Percentiles rank a stretch among this genome's conserved stretches.
phyloP scores from a whole-genome alignment of 2,113 vertebrate genomes.

The Prunella fulvescens region DNA sequence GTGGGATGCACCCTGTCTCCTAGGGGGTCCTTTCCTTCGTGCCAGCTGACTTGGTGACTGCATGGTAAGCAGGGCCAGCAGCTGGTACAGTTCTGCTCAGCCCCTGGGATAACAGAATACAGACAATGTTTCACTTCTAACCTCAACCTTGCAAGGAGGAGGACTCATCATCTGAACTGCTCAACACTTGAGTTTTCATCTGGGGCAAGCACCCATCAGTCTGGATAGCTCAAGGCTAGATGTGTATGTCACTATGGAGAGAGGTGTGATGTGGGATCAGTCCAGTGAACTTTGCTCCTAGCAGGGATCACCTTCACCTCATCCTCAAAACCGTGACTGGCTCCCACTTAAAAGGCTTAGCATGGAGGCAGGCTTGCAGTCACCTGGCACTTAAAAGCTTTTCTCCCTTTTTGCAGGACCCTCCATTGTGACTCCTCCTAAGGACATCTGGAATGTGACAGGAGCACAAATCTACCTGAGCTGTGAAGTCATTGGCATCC shows the following conservation, averaged over 20 bases:
- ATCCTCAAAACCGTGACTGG: neutral
- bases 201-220: accelerated
- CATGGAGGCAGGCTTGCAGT: neutral
- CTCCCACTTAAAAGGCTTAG: neutral
- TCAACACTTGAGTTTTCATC: neutral
- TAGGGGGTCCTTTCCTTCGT: neutral
- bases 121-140: neutral
- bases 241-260: neutral
- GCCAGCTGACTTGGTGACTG: neutral
- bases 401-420: slow-evolving; percentile 69
- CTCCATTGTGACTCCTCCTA: slow-evolving; percentile 87
- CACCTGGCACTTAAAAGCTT: neutral
- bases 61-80: neutral
- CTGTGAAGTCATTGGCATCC: slow-evolving; percentile 90
- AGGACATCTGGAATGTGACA: slow-evolving; percentile 87
- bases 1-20: neutral
- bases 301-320: neutral
- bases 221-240: neutral
- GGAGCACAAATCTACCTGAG: slow-evolving; percentile 90
- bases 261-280: neutral
- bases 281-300: neutral
- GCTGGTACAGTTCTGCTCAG: neutral
- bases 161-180: neutral
- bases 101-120: neutral
- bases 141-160: neutral